Base-by-base conservation (phyloP, 2,797 vertebrate species). In the Poecilia picta region DNA sequence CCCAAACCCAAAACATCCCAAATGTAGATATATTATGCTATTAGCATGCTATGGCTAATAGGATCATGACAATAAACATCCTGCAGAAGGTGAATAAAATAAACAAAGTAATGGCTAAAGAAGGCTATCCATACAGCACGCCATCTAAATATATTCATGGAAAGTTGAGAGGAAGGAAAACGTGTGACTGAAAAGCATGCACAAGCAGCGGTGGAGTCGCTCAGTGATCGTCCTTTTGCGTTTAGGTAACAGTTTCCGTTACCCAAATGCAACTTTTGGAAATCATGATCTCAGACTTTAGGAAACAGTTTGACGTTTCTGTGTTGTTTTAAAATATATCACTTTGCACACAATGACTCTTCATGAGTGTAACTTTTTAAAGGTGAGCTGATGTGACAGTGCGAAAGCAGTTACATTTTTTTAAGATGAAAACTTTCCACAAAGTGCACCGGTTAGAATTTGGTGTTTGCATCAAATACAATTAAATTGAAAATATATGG, bases 101-200 rank as follows among this genome's bases (percentile, higher is more conserved):
- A 20, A 33, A 66, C 20, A 18, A 66, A 10, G 33, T 18, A 7
- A 66, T 10, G 33, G 8, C 8, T 39, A 36, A 39, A 4, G 7
- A 55, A 36, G 33, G 7, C 62, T 39, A 8, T 20, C 33, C 31
- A 64, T 36, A 39, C 8, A 66, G 16, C 5, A 4, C 1, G 0
- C 16, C 18, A 64, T 64, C 33, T 31, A 64, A 36, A 2, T 8
- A 28, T 36, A 36, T 36, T 64, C 2, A 64, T 8, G 62, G 33
- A 64, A 64, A 64, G 18, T 39, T 66, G 62, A 66, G 62, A 39
- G 33, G 16, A 36, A 66, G 62, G 62, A 64, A 36, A 64, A 64
- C 4, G 1, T 64, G 62, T 39, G 31, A 33, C 4, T 64, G 7
- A 18, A 39, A 36, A 36, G 18, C 15, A 64, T 39, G 31, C 8